Evolutionary conservation across 2,797 vertebrate genomes (phyloP), one percentile per base, ranked within the genome.

Genomic region (Avahi laniger): DNA sequence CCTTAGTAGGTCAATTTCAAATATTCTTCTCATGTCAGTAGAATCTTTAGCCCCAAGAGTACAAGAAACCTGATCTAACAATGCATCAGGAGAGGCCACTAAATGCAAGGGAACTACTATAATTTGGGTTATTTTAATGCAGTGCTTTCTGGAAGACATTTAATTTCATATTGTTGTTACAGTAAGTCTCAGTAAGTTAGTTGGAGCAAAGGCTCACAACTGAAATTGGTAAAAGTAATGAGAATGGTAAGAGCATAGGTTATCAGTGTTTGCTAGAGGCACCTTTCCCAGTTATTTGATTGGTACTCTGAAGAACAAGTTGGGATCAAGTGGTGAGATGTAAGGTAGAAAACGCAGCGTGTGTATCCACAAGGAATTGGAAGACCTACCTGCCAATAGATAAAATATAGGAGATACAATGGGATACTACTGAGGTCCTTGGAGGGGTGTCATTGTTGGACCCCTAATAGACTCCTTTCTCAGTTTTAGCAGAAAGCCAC

Each of bases 261-360:
- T 75, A 70, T 75, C 90, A 63, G 11, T 59, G 13, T 46, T 54
- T 67, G 43, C 57, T 67, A 14, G 24, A 93, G 33, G 30, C 9
- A 80, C 6, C 9, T 7, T 52, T 14, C 8, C 12, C 30, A 75
- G 18, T 54, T 92, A 20, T 61, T 79, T 61, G 52, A 52, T 48
- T 91, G 61, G 15, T 61, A 28, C 26, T 69, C 48, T 28, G 61
- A 65, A 54, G 22, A 93, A 52, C 41, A 69, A 2, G 14, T 13
- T 75, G 67, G 46, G n/a, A 69, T 43, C 35, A 73, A 80, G 38
- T n/a, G 35, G n/a, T 72, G 28, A 90, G n/a, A 75, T 69, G 75
- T 88, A 61, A 89, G 18, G 38, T 75, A 46, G 18, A 95, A 93
- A 89, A 85, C 41, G 48, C 5, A 96, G 35, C 35, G 92, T 48